Conservation (phyloP, 2,888 invertebrate species). For the Tenthredo scrophulariae region DNA sequence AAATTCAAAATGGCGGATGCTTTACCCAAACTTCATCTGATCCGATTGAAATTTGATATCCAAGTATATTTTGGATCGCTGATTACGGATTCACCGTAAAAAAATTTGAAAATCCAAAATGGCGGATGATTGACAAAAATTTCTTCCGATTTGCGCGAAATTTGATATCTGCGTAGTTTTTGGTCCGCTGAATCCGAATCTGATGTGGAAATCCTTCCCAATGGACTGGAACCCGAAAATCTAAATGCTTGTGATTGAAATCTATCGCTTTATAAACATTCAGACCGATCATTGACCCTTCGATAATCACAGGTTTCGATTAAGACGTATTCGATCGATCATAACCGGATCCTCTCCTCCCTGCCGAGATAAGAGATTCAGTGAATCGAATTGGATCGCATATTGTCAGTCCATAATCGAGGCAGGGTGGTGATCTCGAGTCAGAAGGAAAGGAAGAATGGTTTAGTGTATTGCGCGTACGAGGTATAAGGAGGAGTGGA, state of each 20-base stretch:
- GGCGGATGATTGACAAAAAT: not conserved
- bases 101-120: not conserved
- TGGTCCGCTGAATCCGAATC: not conserved
- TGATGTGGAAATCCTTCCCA: not conserved
- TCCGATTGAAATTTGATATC: not conserved
- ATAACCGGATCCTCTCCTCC: conserved; percentile 7
- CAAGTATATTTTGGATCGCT: not conserved
- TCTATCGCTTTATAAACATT: not conserved
- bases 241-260: not conserved
- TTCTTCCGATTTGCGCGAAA: not conserved
- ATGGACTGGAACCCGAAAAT: not conserved
- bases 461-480: conserved; percentile 46
- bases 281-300: not conserved
- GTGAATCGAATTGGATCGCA: conserved; percentile 70
- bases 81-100: not conserved
- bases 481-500: not conserved
- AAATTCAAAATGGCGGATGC: not conserved
- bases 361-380: conserved; percentile 62
- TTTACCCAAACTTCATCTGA: not conserved
- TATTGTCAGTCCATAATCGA: conserved; percentile 73
- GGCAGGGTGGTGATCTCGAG: not conserved
- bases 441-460: conserved; percentile 1
- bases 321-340: not conserved
- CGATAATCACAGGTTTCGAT: not conserved
- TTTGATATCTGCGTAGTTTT: not conserved